A percentile compares a stretch with the other conserved stretches of the same genome.
These are phyloP conservation scores for Hyperopisus bebe DNA, from an alignment of 2,113 vertebrate genomes.

Conservation along the genomic window DNA sequence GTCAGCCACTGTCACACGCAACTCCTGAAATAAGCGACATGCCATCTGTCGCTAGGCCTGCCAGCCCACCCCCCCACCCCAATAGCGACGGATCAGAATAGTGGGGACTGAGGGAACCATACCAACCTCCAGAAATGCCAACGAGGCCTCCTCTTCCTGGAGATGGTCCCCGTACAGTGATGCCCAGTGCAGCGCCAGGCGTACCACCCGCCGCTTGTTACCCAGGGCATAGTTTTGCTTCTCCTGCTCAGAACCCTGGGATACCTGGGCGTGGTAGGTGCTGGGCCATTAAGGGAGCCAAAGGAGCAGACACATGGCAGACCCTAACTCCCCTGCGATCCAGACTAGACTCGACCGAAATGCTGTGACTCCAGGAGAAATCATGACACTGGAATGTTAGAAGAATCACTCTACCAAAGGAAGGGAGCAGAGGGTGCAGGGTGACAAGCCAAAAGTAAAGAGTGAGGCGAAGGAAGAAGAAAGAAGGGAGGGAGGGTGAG, in stretches of 20 bases:
- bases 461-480: neutral
- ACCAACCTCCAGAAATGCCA: conserved; percentile 84
- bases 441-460: neutral
- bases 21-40: conserved; percentile 68
- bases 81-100: neutral
- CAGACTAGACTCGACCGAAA: neutral
- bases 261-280: conserved; percentile 89
- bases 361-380: neutral
- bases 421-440: neutral
- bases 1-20: conserved; percentile 81
- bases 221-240: conserved; percentile 91
- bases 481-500: neutral
- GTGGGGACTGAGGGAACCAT: neutral
- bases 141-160: conserved; percentile 77
- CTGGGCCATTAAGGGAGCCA: conserved; percentile 70
- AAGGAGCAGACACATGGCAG: neutral
- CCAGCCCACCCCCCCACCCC: neutral
- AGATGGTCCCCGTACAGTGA: conserved; percentile 73
- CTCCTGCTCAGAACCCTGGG: conserved; percentile 91
- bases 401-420: neutral
- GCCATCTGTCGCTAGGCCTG: neutral
- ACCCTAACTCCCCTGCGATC: neutral
- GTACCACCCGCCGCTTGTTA: conserved; percentile 86
- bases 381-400: neutral
- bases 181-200: conserved; percentile 85